Percentiles rank a stretch among this genome's conserved stretches.
Conservation (phyloP, 2,113 vertebrate genomes). For the Mungos mungo region DNA sequence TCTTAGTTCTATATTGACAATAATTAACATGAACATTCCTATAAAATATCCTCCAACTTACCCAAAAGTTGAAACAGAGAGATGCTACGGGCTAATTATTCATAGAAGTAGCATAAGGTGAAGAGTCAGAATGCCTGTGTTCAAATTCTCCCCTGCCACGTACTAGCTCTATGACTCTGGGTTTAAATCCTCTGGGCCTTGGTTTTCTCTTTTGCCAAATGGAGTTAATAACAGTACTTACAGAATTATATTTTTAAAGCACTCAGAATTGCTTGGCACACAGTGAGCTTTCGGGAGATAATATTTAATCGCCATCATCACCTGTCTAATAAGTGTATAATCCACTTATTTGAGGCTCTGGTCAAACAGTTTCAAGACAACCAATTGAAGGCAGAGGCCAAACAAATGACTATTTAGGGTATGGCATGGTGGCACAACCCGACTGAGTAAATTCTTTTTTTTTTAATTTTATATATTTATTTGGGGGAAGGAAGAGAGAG, state of each 20-base stretch:
- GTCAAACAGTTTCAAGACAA: neutral
- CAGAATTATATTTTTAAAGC: neutral
- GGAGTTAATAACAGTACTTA: neutral
- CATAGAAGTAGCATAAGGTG: neutral
- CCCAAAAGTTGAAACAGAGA: neutral
- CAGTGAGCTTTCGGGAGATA: neutral
- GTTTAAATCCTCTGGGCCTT: neutral
- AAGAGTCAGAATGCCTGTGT: neutral
- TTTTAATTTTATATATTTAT: too few relatives aligned
- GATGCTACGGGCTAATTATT: neutral
- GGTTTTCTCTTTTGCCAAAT: slow-evolving; percentile 27
- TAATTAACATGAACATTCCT: neutral
- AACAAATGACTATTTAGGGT: neutral
- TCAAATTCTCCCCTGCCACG: neutral
- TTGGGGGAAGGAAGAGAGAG: too few relatives aligned
- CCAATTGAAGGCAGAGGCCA: neutral
- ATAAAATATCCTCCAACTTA: slow-evolving; percentile 7
- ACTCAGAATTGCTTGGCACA: neutral
- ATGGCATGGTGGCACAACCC: neutral
- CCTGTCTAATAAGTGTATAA: neutral
- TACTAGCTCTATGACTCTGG: neutral
- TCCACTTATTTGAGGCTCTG: neutral
- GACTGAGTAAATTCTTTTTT: neutral
- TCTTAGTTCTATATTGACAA: slow-evolving; percentile 13
- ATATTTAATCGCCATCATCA: neutral